Conservation (phyloP, 1,140 invertebrate genomes). For the Sycobia sp. region DNA sequence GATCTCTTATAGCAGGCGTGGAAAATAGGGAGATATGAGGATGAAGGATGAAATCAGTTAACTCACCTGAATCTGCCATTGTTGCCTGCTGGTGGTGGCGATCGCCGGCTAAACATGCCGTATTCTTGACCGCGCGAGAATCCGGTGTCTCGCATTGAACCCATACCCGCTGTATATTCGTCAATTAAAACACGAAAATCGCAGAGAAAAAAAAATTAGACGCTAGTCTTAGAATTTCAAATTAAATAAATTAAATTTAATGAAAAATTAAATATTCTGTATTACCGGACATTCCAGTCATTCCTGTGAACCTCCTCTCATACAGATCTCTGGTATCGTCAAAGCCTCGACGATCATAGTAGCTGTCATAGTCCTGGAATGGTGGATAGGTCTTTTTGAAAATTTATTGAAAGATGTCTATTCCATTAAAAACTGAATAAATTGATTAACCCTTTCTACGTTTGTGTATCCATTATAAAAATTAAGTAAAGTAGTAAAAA, state of each 20-base stretch:
- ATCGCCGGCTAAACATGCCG: slow-evolving; percentile 81
- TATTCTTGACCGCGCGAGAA: slow-evolving; percentile 65
- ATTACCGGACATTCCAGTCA: slow-evolving; percentile 58
- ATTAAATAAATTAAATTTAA: background rate
- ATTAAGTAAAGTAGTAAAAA: too few relatives aligned
- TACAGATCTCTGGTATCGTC: slow-evolving; percentile 79
- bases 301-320: slow-evolving; percentile 75
- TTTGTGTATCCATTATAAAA: too few relatives aligned
- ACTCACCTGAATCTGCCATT: slow-evolving; percentile 64
- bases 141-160: slow-evolving; percentile 63
- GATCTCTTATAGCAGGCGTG: slow-evolving; percentile 11
- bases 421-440: background rate
- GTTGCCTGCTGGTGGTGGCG: slow-evolving; percentile 67
- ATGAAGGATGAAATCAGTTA: slow-evolving; percentile 31
- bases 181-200: background rate
- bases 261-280: background rate
- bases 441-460: slow-evolving; percentile 16
- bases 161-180: slow-evolving; percentile 59
- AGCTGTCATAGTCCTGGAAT: slow-evolving; percentile 77
- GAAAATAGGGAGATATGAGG: slow-evolving; percentile 6
- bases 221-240: background rate
- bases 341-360: slow-evolving; percentile 76
- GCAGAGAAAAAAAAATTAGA: background rate
- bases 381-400: slow-evolving; percentile 31
- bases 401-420: slow-evolving; percentile 14